Conservation (phyloP, 1,140 invertebrate species). For the Carposina sasakii region DNA sequence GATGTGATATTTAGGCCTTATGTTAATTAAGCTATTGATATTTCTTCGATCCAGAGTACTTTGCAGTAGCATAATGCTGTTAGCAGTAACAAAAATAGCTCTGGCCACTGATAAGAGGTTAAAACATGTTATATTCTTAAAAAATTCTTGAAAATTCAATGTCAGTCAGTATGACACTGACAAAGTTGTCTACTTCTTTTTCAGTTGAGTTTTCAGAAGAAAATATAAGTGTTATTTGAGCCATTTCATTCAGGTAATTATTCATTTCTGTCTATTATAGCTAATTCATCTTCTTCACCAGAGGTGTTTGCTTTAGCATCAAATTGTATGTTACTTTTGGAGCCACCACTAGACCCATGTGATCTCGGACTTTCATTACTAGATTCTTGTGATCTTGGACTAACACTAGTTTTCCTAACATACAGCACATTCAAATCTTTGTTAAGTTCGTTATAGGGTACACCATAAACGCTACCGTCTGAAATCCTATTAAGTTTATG, state of each 20-base stretch:
- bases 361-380: conserved; percentile 60
- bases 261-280: conserved; percentile 53
- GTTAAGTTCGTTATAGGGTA: conserved; percentile 36
- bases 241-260: too few relatives aligned
- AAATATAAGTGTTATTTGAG: conserved; percentile 20
- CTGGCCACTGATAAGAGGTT: too few relatives aligned
- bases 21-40: too few relatives aligned
- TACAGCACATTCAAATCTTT: conserved; percentile 58
- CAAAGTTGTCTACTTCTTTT: background rate
- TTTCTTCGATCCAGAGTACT: too few relatives aligned
- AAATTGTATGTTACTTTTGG: too few relatives aligned
- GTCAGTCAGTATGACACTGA: too few relatives aligned
- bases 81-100: too few relatives aligned
- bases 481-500: conserved; percentile 65
- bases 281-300: conserved; percentile 60
- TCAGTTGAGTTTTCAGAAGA: conserved; percentile 8
- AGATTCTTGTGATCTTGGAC: conserved; percentile 58
- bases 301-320: conserved; percentile 60
- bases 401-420: conserved; percentile 52
- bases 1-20: too few relatives aligned
- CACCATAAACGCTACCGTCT: conserved; percentile 51
- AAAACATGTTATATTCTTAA: too few relatives aligned
- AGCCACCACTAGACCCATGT: too few relatives aligned
- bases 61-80: too few relatives aligned
- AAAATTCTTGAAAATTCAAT: too few relatives aligned